phyloP scores from a whole-genome alignment of 2,888 invertebrate genomes.

The Eugnorisma glareosa region DNA sequence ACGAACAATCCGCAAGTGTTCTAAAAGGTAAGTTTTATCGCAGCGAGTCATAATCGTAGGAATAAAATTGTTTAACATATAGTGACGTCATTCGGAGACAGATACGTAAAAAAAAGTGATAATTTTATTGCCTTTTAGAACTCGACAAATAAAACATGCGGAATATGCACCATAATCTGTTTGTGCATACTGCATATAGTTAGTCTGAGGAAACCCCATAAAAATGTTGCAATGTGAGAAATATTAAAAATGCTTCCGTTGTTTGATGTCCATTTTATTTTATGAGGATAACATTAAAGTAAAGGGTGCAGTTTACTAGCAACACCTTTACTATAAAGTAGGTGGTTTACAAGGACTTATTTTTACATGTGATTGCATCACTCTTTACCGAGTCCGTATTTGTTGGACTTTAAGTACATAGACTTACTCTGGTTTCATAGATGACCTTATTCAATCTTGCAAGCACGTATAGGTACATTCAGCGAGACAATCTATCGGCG shows the following conservation, averaged over 20 bases:
- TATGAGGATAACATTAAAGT: not conserved
- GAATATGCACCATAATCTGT: not conserved
- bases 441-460: conserved; percentile 15
- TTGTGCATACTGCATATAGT: conserved; percentile 7
- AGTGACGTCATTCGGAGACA: conserved; percentile 30
- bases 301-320: not conserved
- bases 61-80: conserved; percentile 47
- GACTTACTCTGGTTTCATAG: not conserved
- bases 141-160: conserved; percentile 10
- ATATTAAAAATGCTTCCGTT: not conserved
- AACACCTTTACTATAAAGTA: conserved; percentile 19
- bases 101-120: conserved; percentile 18
- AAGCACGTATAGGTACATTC: not conserved
- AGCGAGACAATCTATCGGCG: conserved; percentile 32
- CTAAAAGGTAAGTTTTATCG: conserved; percentile 31
- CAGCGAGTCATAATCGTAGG: conserved; percentile 24
- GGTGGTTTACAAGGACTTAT: not conserved
- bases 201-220: not conserved
- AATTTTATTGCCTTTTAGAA: conserved; percentile 27
- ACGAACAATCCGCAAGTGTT: conserved; percentile 32
- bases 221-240: conserved; percentile 28
- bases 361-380: not conserved
- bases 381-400: not conserved
- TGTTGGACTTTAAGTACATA: not conserved
- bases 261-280: conserved; percentile 2